Conservation (phyloP, 2,888 invertebrate genomes). For the Polietes domitor region DNA sequence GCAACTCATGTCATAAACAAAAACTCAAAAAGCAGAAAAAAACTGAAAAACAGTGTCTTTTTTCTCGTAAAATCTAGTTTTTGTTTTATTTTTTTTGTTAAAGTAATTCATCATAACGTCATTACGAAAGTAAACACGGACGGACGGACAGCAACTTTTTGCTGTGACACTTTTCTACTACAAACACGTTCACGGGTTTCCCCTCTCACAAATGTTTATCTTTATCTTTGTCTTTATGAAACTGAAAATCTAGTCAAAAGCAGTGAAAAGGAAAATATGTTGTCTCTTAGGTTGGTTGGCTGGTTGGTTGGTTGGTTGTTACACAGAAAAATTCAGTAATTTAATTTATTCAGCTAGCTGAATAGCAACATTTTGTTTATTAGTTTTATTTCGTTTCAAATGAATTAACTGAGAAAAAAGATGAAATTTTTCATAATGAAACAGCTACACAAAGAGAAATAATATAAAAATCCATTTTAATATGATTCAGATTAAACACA, state of each 20-base stretch:
- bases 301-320: too few species aligned
- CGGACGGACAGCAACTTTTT: constrained; percentile 12
- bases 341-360: constrained; percentile 38
- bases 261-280: background rate
- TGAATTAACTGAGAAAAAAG: background rate
- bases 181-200: background rate
- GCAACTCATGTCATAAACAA: constrained; percentile 61
- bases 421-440: background rate
- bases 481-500: too few species aligned
- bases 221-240: constrained; percentile 3
- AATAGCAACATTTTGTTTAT: constrained; percentile 27
- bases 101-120: constrained; percentile 65
- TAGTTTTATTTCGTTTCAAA: background rate
- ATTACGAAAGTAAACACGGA: constrained; percentile 38
- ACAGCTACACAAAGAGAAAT: background rate
- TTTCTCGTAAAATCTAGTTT: constrained; percentile 14
- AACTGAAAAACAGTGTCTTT: constrained; percentile 26
- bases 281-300: background rate
- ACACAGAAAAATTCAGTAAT: constrained; percentile 4
- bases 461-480: too few species aligned
- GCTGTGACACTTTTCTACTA: background rate
- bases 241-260: background rate
- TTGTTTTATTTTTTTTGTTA: constrained; percentile 10
- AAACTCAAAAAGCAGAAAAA: constrained; percentile 55
- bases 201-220: background rate